Base-by-base conservation (phyloP, 2,113 vertebrate genomes). In the Lipotes vexillifer region DNA sequence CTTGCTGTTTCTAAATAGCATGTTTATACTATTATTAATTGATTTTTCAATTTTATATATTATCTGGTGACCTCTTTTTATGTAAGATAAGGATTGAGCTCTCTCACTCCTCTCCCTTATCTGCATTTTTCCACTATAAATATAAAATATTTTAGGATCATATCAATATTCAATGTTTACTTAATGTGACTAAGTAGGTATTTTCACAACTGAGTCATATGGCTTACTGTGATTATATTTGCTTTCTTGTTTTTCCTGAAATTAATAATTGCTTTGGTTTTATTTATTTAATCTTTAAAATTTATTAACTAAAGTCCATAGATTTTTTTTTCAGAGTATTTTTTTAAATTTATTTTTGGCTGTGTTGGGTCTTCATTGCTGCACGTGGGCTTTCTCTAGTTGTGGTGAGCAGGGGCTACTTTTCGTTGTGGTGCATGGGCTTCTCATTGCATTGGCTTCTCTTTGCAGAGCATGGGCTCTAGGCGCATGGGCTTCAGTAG, bases 201-300 rank as follows among this genome's bases (percentile, higher is more conserved):
- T 31, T 44, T 88, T 72, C 68, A 94, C 52, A 74, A 13, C 31
- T 46, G 68, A 80, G 25, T 77, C 33, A 29, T 66, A 14, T 66
- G 59, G 61, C 41, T 59, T 52, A 71, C 36, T 80, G 33, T 82
- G 17, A 57, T 57, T 78, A 15, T 88, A 41, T 93, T 87, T 74
- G 38, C 74, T 87, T 93, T 95, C 49, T 81, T 90, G 25, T 71
- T 93, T 71, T 92, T 92, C 18, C 38, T 86, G 15, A 65, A 85
- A 55, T 84, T 95, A 83, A 71, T 88, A 88, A 87, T 91, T 92
- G 69, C 21, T 75, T 91, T 84, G 36, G 57, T 65, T 46, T 91
- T 93, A 52, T 88, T 44, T 88, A 59, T 36, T 59, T 78, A 41
- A 41, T 96, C 71, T 31, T 36, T 29, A 57, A 66, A n/a, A 14